phyloP scores from a whole-genome alignment of 2,888 invertebrate genomes.

The Stramonita haemastoma region DNA sequence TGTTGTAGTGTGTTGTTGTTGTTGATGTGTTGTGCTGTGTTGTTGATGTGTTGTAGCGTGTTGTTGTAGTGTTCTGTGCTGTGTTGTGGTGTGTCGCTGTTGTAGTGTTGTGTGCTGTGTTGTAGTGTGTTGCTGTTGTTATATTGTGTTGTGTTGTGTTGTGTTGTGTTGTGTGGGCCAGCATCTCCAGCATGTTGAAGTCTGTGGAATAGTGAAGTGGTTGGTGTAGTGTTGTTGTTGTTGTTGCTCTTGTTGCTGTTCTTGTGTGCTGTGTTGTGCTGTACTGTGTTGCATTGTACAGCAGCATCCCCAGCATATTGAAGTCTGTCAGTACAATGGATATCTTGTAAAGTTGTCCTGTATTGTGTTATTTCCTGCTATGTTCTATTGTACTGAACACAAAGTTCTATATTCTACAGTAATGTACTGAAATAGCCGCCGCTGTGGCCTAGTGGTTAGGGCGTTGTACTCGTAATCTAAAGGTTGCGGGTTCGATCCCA shows the following conservation, averaged over 20 bases:
- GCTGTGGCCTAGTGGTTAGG: too few relatives aligned
- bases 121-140: background rate
- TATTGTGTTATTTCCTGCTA: too few relatives aligned
- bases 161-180: too few relatives aligned
- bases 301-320: conserved; percentile 51
- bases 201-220: background rate
- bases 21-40: background rate
- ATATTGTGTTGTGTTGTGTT: background rate
- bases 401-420: too few relatives aligned
- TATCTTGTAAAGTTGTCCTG: background rate
- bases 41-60: background rate
- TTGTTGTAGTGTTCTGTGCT: background rate
- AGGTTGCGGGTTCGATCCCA: too few relatives aligned
- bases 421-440: too few relatives aligned
- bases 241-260: background rate
- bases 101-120: background rate
- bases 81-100: background rate
- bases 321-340: background rate
- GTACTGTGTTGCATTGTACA: too few relatives aligned
- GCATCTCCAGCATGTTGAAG: too few relatives aligned
- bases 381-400: too few relatives aligned
- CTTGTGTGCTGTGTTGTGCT: background rate
- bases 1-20: background rate
- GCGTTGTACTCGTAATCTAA: too few relatives aligned
- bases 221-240: background rate